phyloP scores from a whole-genome alignment of 2,888 invertebrate genomes.

The Bellardia bayeri region DNA sequence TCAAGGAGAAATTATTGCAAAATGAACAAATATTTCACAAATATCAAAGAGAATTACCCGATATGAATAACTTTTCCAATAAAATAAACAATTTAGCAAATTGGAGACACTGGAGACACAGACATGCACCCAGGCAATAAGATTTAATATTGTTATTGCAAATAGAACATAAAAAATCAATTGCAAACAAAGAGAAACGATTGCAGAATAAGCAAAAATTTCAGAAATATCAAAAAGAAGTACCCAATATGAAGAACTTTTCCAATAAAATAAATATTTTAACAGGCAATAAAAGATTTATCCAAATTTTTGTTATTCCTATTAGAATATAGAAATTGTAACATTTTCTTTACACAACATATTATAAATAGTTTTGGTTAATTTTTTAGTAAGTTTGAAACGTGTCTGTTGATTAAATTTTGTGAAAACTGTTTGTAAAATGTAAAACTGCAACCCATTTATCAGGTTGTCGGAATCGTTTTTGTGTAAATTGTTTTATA shows the following conservation, averaged over 20 bases:
- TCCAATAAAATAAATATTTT: too few relatives aligned
- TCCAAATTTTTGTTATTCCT: too few relatives aligned
- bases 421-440: not conserved
- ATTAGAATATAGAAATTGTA: too few relatives aligned
- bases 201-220: too few relatives aligned
- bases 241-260: too few relatives aligned
- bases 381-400: not conserved
- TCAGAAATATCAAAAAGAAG: too few relatives aligned
- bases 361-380: too few relatives aligned
- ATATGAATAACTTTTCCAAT: conserved; percentile 2
- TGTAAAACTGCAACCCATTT: not conserved
- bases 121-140: not conserved
- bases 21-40: not conserved
- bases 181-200: not conserved
- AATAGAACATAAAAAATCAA: too few relatives aligned
- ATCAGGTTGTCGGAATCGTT: not conserved
- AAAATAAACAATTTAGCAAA: not conserved
- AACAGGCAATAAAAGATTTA: too few relatives aligned
- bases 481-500: not conserved
- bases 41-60: not conserved
- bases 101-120: not conserved
- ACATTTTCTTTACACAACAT: too few relatives aligned
- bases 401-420: not conserved
- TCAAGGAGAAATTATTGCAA: not conserved
- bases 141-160: too few relatives aligned